Evolutionary conservation across 2,113 vertebrate species (phyloP), one percentile per base, ranked within the genome.

Genomic region (Entomyzon cyanotis): DNA sequence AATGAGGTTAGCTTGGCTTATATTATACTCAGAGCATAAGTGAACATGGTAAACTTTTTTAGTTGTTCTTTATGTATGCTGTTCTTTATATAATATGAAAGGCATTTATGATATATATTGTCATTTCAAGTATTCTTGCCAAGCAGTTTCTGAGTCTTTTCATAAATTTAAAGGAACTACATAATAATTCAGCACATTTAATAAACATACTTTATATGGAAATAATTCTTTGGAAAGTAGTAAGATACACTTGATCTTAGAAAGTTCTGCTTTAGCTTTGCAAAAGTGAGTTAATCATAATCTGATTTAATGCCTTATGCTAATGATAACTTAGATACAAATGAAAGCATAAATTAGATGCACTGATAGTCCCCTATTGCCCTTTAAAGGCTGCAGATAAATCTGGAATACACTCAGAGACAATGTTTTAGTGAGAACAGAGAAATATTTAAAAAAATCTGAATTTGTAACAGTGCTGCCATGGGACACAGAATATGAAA

Each of bases 181-280:
- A 80, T 96, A 97, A 96, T 91, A 97, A 79, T 95, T 95, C 88
- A 96, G 78, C 95, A 97, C 92, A 90, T 97, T 96, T 94, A 97
- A 95, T 97, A 98, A 98, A 98, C 97, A 98, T 86, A 96, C 97
- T 98, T 98, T 97, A 98, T 97, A 97, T 95, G 96, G 97, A 98
- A 97, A 97, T 96, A 97, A 97, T 92, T 97, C 97, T 95, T 94
- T 96, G 95, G 97, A 97, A 95, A 97, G 96, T 96, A 92, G 84
- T 84, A 87, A 95, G 93, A 94, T 94, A 88, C 65, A 95, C 94
- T 98, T 97, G 97, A 97, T 96, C 90, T 96, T 96, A 96, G 92
- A 94, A 96, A 94, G 93, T 94, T 96, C 96, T 98, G 95, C 94
- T 97, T 97, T 95, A 94, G 88, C 95, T 97, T 97, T 97, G 80